Percentiles rank a stretch among this genome's conserved stretches.
These are phyloP conservation scores for Orthonychiurus folsomi DNA, from an alignment of 2,888 invertebrate species.

Conservation along the genomic window DNA sequence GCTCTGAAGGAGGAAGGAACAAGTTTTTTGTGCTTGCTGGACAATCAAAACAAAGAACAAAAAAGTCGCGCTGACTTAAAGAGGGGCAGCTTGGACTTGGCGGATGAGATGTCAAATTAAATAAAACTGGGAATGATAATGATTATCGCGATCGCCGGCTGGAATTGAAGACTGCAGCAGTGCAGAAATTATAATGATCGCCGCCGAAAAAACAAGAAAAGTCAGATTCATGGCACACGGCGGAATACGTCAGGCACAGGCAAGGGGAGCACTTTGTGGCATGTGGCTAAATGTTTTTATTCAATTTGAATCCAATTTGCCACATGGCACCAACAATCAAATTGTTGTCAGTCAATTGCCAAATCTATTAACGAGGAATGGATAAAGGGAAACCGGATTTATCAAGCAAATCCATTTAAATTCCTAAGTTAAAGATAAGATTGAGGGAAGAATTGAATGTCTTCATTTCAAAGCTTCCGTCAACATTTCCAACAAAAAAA, in stretches of 20 bases:
- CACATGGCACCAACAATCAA: neutral
- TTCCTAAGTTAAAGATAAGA: neutral
- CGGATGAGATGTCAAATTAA: neutral
- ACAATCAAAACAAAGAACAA: no score
- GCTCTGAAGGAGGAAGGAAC: neutral
- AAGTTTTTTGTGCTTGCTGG: neutral
- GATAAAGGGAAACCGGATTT: neutral
- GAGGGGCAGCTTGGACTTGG: constrained; percentile 4
- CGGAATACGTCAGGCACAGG: no score
- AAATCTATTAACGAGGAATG: neutral
- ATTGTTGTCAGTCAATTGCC: neutral
- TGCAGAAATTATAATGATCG: neutral
- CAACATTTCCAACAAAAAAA: no score
- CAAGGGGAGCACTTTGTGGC: no score
- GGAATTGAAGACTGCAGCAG: no score
- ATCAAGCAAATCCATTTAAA: neutral
- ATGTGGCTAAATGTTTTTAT: neutral
- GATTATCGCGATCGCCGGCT: no score
- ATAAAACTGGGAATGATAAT: neutral
- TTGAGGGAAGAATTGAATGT: neutral
- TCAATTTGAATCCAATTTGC: neutral
- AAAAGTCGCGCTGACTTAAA: neutral
- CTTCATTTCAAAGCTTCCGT: neutral
- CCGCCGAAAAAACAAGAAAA: neutral
- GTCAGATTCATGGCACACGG: no score